These are phyloP conservation scores for Ectobius pallidus DNA, from an alignment of 2,888 invertebrate genomes.

Conservation along the genomic window DNA sequence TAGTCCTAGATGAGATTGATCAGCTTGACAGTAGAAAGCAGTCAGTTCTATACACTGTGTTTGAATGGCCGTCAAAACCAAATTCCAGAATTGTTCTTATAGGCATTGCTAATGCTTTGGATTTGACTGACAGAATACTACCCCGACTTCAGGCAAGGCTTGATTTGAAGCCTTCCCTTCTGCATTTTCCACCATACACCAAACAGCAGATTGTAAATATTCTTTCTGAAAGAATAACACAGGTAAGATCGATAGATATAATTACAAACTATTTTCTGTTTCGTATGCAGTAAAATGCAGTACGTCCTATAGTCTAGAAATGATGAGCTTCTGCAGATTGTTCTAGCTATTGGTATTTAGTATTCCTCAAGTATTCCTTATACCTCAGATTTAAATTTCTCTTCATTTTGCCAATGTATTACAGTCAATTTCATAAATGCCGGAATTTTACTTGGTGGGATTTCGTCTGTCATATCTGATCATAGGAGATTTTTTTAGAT, in stretches of 20 bases:
- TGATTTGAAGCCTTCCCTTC: slow-evolving; percentile 72
- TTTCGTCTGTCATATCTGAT: no score
- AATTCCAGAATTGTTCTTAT: slow-evolving; percentile 77
- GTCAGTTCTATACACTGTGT: slow-evolving; percentile 88
- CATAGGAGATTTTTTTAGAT: no score
- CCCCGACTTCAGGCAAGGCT: slow-evolving; percentile 83
- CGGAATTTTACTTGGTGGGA: no score
- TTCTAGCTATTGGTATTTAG: no score
- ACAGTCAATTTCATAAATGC: no score
- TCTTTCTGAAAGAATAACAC: slow-evolving; percentile 76
- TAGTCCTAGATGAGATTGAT: slow-evolving; percentile 95
- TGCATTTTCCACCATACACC: slow-evolving; percentile 93
- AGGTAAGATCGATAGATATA: slow-evolving; percentile 50
- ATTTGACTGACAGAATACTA: slow-evolving; percentile 88
- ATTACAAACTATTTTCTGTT: not conserved
- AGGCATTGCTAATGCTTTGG: slow-evolving; percentile 95
- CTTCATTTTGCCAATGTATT: no score
- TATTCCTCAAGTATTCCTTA: no score
- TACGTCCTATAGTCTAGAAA: no score
- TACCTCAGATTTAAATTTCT: no score
- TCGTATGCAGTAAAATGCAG: no score
- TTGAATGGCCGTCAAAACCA: slow-evolving; percentile 85
- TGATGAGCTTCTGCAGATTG: no score
- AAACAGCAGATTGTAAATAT: slow-evolving; percentile 89
- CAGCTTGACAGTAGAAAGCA: slow-evolving; percentile 85